Conservation (phyloP, 2,888 invertebrate genomes). For the Galerucella pusilla region DNA sequence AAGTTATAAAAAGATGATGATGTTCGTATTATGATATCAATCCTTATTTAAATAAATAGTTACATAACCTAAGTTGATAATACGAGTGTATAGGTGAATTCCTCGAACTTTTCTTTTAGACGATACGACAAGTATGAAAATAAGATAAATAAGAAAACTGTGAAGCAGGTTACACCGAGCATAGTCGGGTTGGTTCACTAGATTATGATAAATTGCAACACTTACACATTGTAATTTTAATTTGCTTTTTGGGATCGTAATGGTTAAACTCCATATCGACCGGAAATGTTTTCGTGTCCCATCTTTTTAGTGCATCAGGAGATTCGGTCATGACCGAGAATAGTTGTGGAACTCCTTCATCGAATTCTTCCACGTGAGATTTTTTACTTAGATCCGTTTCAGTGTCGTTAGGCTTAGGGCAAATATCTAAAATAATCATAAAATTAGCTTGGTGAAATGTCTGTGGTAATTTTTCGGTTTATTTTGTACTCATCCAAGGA, state of each 20-base stretch:
- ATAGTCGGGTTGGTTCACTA: no score
- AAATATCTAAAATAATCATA: conserved; percentile 77
- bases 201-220: conserved; percentile 6
- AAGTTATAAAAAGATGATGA: no score
- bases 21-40: no score
- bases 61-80: no score
- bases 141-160: no score
- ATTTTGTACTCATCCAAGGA: background rate
- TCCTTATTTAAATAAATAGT: no score
- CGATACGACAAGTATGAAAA: no score
- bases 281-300: conserved; percentile 87
- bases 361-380: conserved; percentile 88
- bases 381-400: conserved; percentile 71
- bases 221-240: conserved; percentile 55
- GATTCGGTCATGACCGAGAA: conserved; percentile 86
- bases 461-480: no score
- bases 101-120: no score
- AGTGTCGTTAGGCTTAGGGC: conserved; percentile 86
- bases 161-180: no score
- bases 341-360: conserved; percentile 84
- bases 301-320: conserved; percentile 79
- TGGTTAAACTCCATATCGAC: conserved; percentile 79
- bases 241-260: conserved; percentile 72
- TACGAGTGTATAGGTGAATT: no score
- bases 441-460: no score